Conservation (phyloP, 2,797 vertebrate species). For the Anomalospiza imberbis region DNA sequence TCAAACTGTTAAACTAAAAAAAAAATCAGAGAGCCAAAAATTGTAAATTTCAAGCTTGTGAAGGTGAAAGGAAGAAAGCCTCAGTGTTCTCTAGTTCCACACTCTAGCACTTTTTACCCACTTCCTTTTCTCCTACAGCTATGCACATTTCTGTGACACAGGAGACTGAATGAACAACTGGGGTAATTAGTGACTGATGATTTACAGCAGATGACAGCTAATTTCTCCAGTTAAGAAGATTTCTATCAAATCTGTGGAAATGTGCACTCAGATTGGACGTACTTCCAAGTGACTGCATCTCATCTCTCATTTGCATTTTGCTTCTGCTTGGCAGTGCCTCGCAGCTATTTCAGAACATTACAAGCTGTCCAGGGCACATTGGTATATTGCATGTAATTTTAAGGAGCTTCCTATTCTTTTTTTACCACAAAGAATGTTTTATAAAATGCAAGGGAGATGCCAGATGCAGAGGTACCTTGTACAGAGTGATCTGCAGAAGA, state of each 20-base stretch:
- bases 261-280: neutral
- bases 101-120: neutral
- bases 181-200: slow-evolving; percentile 16
- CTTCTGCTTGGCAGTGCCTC: neutral
- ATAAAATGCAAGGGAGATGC: neutral
- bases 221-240: slow-evolving; percentile 41
- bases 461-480: neutral
- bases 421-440: neutral
- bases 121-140: neutral
- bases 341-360: slow-evolving; percentile 1
- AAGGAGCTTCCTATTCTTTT: neutral
- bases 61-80: neutral
- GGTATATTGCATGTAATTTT: neutral
- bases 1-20: neutral
- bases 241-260: slow-evolving; percentile 40
- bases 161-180: neutral
- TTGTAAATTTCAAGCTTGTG: neutral
- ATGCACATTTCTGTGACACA: neutral
- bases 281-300: slow-evolving; percentile 35
- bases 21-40: neutral
- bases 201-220: slow-evolving; percentile 54
- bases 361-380: neutral
- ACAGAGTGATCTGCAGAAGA: neutral
- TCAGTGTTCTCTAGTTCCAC: neutral
- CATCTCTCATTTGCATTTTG: slow-evolving; percentile 7